A percentile compares a stretch with the other conserved stretches of the same genome.
Evolutionary conservation across 1,140 invertebrate genomes (phyloP).

Genomic region (Drosophila cardini): DNA sequence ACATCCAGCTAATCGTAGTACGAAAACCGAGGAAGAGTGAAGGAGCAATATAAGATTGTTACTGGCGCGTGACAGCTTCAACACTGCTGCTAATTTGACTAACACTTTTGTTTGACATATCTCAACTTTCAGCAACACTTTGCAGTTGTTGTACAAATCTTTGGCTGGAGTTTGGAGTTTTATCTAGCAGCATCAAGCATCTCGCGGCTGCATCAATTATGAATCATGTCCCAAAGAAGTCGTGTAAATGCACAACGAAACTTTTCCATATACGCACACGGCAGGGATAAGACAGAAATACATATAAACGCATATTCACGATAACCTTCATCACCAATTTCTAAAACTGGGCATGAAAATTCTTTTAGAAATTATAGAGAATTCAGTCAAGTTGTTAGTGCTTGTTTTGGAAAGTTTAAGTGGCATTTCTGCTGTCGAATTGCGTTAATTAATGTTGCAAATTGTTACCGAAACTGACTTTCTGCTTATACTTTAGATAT

Average conservation of each 20-base stretch:
- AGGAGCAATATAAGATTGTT: constrained; percentile 2
- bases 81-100: constrained; percentile 67
- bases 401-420: constrained; percentile 52
- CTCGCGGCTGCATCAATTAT: constrained; percentile 68
- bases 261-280: constrained; percentile 44
- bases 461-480: constrained; percentile 48
- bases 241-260: constrained; percentile 67
- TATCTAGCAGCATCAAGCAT: constrained; percentile 12
- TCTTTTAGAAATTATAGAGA: constrained; percentile 64
- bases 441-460: constrained; percentile 73
- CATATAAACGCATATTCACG: neutral
- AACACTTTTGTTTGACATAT: constrained; percentile 69
- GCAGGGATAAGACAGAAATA: neutral
- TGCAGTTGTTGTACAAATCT: constrained; percentile 32
- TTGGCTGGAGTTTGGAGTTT: constrained; percentile 32
- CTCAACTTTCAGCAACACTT: constrained; percentile 51
- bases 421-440: constrained; percentile 44
- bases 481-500: constrained; percentile 47
- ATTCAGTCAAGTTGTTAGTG: constrained; percentile 63
- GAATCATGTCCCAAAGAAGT: constrained; percentile 51
- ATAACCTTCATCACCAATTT: too few species aligned
- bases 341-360: constrained; percentile 44
- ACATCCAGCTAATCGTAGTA: too few species aligned
- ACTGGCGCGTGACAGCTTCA: constrained; percentile 61
- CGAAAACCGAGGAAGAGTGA: too few species aligned